phyloP scores from a whole-genome alignment of 2,113 vertebrate species.

The Strigops habroptila region DNA sequence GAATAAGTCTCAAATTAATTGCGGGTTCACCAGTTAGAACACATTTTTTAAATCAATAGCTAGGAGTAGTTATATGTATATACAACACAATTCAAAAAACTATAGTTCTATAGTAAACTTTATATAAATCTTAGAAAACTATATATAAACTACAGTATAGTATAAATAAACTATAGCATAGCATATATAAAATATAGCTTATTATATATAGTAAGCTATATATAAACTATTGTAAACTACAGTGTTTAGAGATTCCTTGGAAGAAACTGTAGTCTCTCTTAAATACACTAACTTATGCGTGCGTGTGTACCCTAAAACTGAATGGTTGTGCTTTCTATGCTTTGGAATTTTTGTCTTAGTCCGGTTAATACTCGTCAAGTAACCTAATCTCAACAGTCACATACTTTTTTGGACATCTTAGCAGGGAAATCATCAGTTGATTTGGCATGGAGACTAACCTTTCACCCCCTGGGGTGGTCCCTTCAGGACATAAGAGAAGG shows the following conservation, averaged over 20 bases:
- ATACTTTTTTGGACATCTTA: slow-evolving; percentile 29
- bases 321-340: not conserved
- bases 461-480: slow-evolving; percentile 47
- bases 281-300: not conserved
- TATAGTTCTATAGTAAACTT: not conserved
- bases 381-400: slow-evolving; percentile 37
- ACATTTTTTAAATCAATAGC: not conserved
- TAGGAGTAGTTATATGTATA: not conserved
- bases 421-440: slow-evolving; percentile 5
- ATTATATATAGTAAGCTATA: not conserved
- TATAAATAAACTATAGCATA: not conserved
- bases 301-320: not conserved
- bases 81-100: not conserved
- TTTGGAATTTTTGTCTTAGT: not conserved
- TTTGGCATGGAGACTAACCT: slow-evolving; percentile 56
- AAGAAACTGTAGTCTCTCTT: not conserved
- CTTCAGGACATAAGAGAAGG: not conserved
- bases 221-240: not conserved
- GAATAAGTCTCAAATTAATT: not conserved
- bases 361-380: not conserved
- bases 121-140: not conserved
- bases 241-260: not conserved
- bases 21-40: not conserved
- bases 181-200: not conserved
- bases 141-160: not conserved